A percentile compares a stretch with the other conserved stretches of the same genome.
Conservation (phyloP, 2,113 vertebrate species). For the Siphamia tubifer region DNA sequence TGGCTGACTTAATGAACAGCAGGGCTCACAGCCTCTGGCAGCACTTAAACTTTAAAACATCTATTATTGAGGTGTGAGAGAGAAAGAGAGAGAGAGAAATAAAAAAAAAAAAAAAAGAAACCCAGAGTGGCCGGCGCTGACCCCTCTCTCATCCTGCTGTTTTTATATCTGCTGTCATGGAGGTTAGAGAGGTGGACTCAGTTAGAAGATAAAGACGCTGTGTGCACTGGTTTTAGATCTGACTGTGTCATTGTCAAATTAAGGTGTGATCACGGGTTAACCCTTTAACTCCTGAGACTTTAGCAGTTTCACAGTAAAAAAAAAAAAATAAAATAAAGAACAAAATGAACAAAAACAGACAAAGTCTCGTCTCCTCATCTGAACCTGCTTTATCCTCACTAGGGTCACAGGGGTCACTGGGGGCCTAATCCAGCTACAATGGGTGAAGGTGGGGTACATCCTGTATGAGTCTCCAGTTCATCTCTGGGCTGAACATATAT, state of each 20-base stretch:
- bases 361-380: too few relatives aligned
- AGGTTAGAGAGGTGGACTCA: slow-evolving; percentile 19
- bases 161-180: slow-evolving; percentile 37
- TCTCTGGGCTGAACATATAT: too few relatives aligned
- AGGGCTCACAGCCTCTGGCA: slow-evolving; percentile 90
- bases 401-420: too few relatives aligned
- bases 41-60: slow-evolving; percentile 99
- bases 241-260: background rate
- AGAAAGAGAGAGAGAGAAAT: too few relatives aligned
- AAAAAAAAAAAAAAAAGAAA: slow-evolving; percentile 76
- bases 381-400: too few relatives aligned
- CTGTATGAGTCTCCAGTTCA: too few relatives aligned
- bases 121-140: slow-evolving; percentile 90
- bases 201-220: slow-evolving; percentile 21
- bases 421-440: too few relatives aligned
- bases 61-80: slow-evolving; percentile 97
- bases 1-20: slow-evolving; percentile 93
- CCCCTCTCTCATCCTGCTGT: slow-evolving; percentile 78
- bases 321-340: too few relatives aligned
- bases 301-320: too few relatives aligned
- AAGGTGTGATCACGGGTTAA: background rate
- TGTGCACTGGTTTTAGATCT: slow-evolving; percentile 6
- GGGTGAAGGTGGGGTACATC: too few relatives aligned
- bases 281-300: too few relatives aligned
- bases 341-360: too few relatives aligned